phyloP scores from a whole-genome alignment of 2,797 vertebrate genomes.

The Margarornis squamiger region DNA sequence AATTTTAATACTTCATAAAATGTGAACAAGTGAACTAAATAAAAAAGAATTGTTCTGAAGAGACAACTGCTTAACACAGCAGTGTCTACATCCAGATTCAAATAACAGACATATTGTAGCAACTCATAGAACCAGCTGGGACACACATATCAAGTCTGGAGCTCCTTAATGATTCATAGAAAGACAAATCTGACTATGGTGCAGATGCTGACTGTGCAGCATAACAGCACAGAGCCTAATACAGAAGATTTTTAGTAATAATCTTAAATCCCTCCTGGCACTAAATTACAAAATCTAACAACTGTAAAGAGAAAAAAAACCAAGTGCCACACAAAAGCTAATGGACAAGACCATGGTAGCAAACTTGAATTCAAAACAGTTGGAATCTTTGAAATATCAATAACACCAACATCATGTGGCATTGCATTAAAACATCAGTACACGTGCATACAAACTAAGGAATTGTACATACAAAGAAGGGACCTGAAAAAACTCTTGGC shows the following conservation, averaged over 20 bases:
- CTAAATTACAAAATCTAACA: neutral
- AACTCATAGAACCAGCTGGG: neutral
- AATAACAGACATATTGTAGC: neutral
- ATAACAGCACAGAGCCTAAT: neutral
- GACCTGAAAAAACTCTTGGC: neutral
- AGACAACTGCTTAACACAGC: neutral
- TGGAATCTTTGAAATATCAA: neutral
- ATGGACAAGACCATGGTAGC: neutral
- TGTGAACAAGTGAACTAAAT: neutral
- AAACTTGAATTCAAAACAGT: neutral
- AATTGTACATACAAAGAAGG: neutral
- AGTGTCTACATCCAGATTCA: neutral
- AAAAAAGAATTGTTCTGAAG: neutral
- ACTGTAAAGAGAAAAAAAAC: neutral
- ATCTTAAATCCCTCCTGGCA: neutral
- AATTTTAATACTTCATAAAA: neutral
- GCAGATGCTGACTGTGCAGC: neutral
- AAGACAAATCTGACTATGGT: neutral
- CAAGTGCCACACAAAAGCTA: neutral
- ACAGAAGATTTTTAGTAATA: neutral
- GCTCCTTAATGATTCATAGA: neutral
- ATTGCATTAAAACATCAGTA: neutral
- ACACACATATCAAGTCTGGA: neutral
- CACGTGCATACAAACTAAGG: neutral
- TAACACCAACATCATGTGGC: neutral